Base-by-base conservation (phyloP, 2,888 invertebrate genomes). In the Aphrophora alni region DNA sequence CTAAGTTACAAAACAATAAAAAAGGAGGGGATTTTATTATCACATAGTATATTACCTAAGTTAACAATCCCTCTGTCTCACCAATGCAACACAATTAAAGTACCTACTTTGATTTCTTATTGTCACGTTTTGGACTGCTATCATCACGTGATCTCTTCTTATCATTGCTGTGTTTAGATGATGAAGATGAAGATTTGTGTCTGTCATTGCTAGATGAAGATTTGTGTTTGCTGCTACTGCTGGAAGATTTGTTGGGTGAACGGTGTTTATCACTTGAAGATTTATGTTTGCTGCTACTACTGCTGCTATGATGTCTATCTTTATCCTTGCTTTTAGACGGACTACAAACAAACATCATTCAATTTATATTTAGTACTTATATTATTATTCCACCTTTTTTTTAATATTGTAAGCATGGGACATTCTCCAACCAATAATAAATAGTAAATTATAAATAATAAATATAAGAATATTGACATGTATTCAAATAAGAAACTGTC, bases 241-340 rank as follows among this genome's bases (percentile, higher is more conserved):
- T 59, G 21, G 44, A 44, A 1, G 76, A 76, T 69, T 81, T 81
- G 25, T 83, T 75, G 38, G 82, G 82, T 78, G 82, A 83, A 77
- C 83, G 83, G 72, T 85, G 84, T 27, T 80, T 77, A 77, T 80
- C 81, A 85, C 83, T 87, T 87, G 85, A 82, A 14, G 86, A 83
- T 14, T 86, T 84, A 38, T 83, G 86, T 80, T 85, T 75, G 17
- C 84, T 59, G 24, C 90, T 87, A 80, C 86, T 85, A 25, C 90
- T 87, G 80, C 86, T 85, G 80, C 87, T 87, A 82, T 87, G 86
- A 83, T 90, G 89, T 85, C 89, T 90, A 82, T 88, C 85, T 17
- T 87, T 90, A 77, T 86, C 86, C 71, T 84, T 80, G 69, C 78
- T 78, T 44, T 59, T 59, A 21, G 59, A 59, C 4, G 84, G 83